Evolutionary conservation across 2,113 vertebrate genomes (phyloP), one percentile per base, ranked within the genome.

Genomic region (Syngnathus floridae): DNA sequence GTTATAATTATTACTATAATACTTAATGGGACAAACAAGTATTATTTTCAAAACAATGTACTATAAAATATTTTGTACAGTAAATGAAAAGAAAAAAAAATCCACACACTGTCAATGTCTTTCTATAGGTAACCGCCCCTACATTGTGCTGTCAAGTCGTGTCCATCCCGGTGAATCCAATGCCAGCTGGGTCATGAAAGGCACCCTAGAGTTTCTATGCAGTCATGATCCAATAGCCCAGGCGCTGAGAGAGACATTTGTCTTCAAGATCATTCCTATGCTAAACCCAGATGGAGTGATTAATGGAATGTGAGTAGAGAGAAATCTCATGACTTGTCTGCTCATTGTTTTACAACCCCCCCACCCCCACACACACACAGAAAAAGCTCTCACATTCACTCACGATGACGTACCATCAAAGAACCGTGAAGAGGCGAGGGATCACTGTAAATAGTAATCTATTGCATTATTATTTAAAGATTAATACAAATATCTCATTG

Each of bases 91-190:
- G 22, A 56, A 19, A 19, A 37, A 37, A 38, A 58, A 60, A 41
- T 11, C 10, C 19, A 35, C 11, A 49, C n/a, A 12, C 6, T 51
- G 5, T 51, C 26, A 45, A 1, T 68, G 4, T 70, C 7, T 59
- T 48, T 45, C 45, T 69, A 1, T 83, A 98, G 96, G 86, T 46
- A 91, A 59, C 38, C 94, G 95, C 2, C 92, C 90, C 0, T 95
- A 87, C 4, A 90, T 95, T 31, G 88, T 98, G 43, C 87, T 98
- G 22, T 92, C 91, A 0, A 92, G 92, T 1, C 89, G 94, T 0
- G 94, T 98, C 22, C 96, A 98, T 72, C 95, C 96, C 0, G 94
- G 96, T 0, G 96, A 98, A 80, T 94, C 94, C 77, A 98, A 98
- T 36, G 87, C 94, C 76, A 98, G 95, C 22, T 98, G 95, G 96